Base-by-base conservation (phyloP, 23 tunicate species). In the Ascidia mentula region DNA sequence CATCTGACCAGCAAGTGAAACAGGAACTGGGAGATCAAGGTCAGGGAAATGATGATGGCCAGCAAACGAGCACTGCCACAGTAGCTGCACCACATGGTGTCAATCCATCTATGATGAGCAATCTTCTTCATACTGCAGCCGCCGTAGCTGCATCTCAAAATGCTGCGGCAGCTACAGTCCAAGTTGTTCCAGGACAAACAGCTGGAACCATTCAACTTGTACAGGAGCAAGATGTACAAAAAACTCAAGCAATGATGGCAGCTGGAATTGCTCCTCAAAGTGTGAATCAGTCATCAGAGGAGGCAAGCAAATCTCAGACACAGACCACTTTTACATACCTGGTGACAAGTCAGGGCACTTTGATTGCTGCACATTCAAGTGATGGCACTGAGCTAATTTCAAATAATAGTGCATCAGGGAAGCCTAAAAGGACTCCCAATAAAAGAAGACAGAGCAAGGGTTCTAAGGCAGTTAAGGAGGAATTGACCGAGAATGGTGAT, bases 41-140 rank as follows among this genome's bases (percentile, higher is more conserved):
- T 71, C 37, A 73, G 1, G 13, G 3, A n/a, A 12, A 33, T 30
- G 75, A 32, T 1, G 82, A 85, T 40, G 34, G 38, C 28, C 89
- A 77, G 45, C 90, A 79, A 61, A 88, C 84, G 12, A 88, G 81
- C 69, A 93, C 98, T 20, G 98, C 98, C n/a, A 93, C 98, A 9
- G 98, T 93, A 26, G 98, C 98, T 31, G 98, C 98, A 0, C 98
- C 98, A 60, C 98, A 93, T 37, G 98, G 98, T 24, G 98, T 93
- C 0, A 93, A 93, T 46, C 98, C 98, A 6, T 80, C 93, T 0
- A 93, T 93, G 98, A 93, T 93, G 98, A 88, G 94, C 71, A 85
- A 93, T 40, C 73, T 93, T 15, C 84, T 93, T 31, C 98, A 93
- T 74, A 93, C 98, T 37, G 98, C 98, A 18, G 98, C 98, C 40